Evolutionary conservation across 1,140 invertebrate species (phyloP).

Genomic region (Hycleus phaleratus): DNA sequence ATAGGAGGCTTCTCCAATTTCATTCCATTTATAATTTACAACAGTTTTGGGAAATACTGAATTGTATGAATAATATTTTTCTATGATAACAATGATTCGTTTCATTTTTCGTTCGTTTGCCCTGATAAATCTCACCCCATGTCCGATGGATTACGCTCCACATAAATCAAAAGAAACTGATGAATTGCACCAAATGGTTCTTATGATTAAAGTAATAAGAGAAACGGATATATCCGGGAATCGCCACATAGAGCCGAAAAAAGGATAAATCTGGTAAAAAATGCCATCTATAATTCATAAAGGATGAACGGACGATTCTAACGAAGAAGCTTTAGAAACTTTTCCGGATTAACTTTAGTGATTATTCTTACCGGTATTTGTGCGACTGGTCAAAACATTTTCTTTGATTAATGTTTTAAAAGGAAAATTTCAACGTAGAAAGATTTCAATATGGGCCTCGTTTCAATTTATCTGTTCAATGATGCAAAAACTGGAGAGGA

Average conservation of each 20-base stretch:
- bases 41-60: no score
- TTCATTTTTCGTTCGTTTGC: no score
- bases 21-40: no score
- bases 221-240: constrained; percentile 31
- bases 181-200: constrained; percentile 38
- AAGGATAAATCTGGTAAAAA: constrained; percentile 33
- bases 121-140: no score
- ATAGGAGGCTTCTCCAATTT: no score
- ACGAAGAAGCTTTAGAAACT: constrained; percentile 5
- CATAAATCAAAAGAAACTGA: constrained; percentile 34
- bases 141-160: constrained; percentile 18
- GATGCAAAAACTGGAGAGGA: constrained; percentile 10
- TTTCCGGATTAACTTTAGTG: constrained; percentile 9
- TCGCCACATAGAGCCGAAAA: constrained; percentile 11
- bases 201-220: constrained; percentile 41
- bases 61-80: no score
- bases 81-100: no score
- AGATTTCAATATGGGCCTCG: constrained; percentile 8
- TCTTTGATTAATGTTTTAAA: no score
- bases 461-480: constrained; percentile 10
- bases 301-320: constrained; percentile 24
- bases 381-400: no score
- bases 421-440: neutral
- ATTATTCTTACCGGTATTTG: constrained; percentile 1
- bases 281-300: constrained; percentile 38